Evolutionary conservation across 2,113 vertebrate genomes (phyloP).

Genomic region (Erythrolamprus reginae): DNA sequence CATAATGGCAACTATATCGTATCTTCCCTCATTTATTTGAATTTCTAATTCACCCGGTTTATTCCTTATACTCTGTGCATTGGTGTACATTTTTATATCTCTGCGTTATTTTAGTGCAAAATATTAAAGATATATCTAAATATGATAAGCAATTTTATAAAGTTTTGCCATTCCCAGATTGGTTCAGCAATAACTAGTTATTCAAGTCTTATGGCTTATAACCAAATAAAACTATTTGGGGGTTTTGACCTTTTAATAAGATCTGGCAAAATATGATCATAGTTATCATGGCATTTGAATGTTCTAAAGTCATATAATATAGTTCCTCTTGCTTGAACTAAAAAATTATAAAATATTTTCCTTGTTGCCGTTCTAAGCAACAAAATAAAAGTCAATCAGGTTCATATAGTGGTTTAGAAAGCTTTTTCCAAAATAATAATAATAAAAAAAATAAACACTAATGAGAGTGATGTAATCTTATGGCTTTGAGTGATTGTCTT

Average conservation of each 20-base stretch:
- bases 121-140: background rate
- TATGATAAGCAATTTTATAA: slow-evolving; percentile 20
- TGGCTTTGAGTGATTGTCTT: background rate
- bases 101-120: background rate
- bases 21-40: no score
- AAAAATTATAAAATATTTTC: slow-evolving; percentile 25
- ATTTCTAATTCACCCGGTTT: no score
- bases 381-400: background rate
- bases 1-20: no score
- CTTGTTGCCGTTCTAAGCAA: slow-evolving; percentile 7
- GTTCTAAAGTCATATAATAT: slow-evolving; percentile 24
- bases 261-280: slow-evolving; percentile 23
- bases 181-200: slow-evolving; percentile 19
- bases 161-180: background rate
- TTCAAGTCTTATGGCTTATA: slow-evolving; percentile 24
- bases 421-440: background rate
- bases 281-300: slow-evolving; percentile 22
- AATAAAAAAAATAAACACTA: background rate
- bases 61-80: no score
- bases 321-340: slow-evolving; percentile 5
- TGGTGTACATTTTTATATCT: background rate
- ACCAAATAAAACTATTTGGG: slow-evolving; percentile 12
- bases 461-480: slow-evolving; percentile 1
- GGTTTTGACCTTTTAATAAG: background rate
- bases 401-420: background rate